Base-by-base conservation (phyloP, 2,888 invertebrate genomes). In the Nomada fucata region DNA sequence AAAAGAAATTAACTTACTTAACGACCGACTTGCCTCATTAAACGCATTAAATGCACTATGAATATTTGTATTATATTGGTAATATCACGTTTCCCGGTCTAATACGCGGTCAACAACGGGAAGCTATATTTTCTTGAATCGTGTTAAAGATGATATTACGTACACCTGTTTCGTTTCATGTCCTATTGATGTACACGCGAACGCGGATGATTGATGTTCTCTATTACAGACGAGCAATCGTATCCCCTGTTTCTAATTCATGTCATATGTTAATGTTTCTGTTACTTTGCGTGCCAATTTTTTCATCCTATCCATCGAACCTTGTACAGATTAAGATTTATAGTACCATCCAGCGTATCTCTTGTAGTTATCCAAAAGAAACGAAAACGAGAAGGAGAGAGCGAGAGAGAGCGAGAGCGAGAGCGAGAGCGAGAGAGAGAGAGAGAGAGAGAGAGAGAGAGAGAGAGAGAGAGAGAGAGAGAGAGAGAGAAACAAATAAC, bases 1-100 rank as follows among this genome's bases (percentile, higher is more conserved):
- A 47, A 79, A 57, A 64, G 76, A 76, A 69, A 52, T 69, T 63
- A 64, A 63, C 59, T 59, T 50, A 18, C 29, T 63, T 69, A 69
- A 69, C 13, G 29, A 1, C 36, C 50, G 23, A 44, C 9, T 29
- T 42, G 50, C 36, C 47, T 50, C 44, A 23, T 47, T 47, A 15
- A 47, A 15, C 15, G 47, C 65, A 52, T 74, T 77, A 73, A 42
- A 26, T 61, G 42, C 53, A 47, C 60, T 47, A 23, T 53, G 36
- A 26, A 67, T 53, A 29, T 13, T 23, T 15, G 36, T 15, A 10
- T 13, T 26, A 29, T 42, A 53, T 74, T 59, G n/a, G 59, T 36
- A 65, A 26, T 59, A 3, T 13, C 57, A n/a, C 50, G 50, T 71
- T 57, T 15, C 7, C 57, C 15, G 20, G 64, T 42, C 42, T 36